Percentiles rank a stretch among this genome's conserved stretches.
phyloP scores from a whole-genome alignment of 2,113 vertebrate genomes.

The Pao palembangensis region DNA sequence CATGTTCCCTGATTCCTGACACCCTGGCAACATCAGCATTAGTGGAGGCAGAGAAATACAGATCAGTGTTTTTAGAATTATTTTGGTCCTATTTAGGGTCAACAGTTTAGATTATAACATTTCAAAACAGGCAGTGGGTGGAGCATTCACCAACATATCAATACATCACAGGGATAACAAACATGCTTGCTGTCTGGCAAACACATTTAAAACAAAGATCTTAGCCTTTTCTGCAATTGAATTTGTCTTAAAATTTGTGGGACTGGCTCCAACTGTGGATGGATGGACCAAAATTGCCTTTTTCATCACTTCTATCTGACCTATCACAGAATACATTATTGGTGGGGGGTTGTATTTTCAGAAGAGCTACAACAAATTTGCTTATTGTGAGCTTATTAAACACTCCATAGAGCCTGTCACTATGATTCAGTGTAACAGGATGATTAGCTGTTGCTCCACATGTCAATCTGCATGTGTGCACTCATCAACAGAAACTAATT shows the following conservation, averaged over 20 bases:
- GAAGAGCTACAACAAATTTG: too few species aligned
- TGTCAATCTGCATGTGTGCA: slow-evolving; percentile 11
- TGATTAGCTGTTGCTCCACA: slow-evolving; percentile 27
- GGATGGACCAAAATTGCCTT: not conserved
- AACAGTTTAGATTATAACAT: slow-evolving; percentile 2
- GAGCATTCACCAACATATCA: slow-evolving; percentile 23
- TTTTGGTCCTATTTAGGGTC: slow-evolving; percentile 13
- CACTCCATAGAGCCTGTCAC: slow-evolving; percentile 7
- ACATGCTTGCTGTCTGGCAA: not conserved
- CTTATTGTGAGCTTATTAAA: too few species aligned
- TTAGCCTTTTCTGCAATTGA: too few species aligned
- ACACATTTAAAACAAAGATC: too few species aligned
- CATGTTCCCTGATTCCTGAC: slow-evolving; percentile 22
- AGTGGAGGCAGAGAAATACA: not conserved
- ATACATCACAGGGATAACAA: slow-evolving; percentile 9
- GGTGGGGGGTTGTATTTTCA: too few species aligned
- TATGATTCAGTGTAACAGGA: slow-evolving; percentile 15
- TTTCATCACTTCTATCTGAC: not conserved
- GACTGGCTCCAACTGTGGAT: too few species aligned
- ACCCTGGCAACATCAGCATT: slow-evolving; percentile 1
- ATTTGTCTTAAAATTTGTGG: too few species aligned
- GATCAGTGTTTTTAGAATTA: slow-evolving; percentile 16
- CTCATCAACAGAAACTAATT: slow-evolving; percentile 38
- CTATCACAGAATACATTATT: not conserved
- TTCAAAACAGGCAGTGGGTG: slow-evolving; percentile 22